Evolutionary conservation across 2,888 invertebrate genomes (phyloP).

Genomic region (Proisotoma minuta): DNA sequence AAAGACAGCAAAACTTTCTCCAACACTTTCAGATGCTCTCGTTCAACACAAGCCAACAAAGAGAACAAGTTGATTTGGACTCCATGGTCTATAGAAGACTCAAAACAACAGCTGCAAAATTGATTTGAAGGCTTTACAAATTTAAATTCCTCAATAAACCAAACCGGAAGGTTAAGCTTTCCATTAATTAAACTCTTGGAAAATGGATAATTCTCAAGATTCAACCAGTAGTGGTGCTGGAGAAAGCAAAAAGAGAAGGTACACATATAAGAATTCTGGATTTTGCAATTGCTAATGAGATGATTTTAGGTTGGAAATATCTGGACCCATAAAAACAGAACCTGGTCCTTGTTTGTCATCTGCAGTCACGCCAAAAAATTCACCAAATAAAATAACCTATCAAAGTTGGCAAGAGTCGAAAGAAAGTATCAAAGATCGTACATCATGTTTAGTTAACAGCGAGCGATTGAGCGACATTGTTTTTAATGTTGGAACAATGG

Average conservation of each 20-base stretch:
- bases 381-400: neutral
- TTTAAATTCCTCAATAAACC: too few relatives aligned
- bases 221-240: constrained; percentile 12
- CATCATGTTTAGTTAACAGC: constrained; percentile 65
- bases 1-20: too few relatives aligned
- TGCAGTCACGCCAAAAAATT: neutral
- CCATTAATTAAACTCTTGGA: neutral
- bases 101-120: too few relatives aligned
- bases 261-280: neutral
- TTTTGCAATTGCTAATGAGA: neutral
- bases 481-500: constrained; percentile 70
- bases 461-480: constrained; percentile 67
- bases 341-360: neutral
- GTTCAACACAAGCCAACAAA: too few relatives aligned
- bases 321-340: neutral
- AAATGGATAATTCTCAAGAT: constrained; percentile 19
- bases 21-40: too few relatives aligned
- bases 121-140: too few relatives aligned
- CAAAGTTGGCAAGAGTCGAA: constrained; percentile 62
- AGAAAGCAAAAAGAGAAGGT: constrained; percentile 16
- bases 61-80: too few relatives aligned
- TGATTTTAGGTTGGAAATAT: neutral
- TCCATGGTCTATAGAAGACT: too few relatives aligned
- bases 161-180: too few relatives aligned
- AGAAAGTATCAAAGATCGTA: constrained; percentile 67